Evolutionary conservation across 2,797 vertebrate species (phyloP).

Genomic region (Pelodytes ibericus): DNA sequence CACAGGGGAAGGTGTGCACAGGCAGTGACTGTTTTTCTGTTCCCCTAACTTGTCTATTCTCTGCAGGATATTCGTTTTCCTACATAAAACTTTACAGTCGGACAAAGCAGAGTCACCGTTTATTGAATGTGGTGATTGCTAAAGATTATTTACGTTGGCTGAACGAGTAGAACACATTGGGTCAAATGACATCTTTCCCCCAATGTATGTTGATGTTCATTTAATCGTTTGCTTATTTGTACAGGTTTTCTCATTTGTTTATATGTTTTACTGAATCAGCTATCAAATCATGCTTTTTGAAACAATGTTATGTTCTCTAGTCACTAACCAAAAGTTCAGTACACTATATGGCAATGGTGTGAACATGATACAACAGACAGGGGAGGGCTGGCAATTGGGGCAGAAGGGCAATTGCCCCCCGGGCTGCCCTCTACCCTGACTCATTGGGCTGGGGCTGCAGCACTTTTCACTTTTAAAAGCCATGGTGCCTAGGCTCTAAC

Average conservation of each 20-base stretch:
- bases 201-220: slow-evolving; percentile 30
- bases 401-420: no score
- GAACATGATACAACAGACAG: no score
- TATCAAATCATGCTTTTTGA: no score
- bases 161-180: slow-evolving; percentile 25
- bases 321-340: no score
- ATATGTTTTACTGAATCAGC: background rate
- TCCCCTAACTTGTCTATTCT: slow-evolving; percentile 7
- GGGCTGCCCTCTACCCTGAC: no score
- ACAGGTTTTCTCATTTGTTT: slow-evolving; percentile 21
- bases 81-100: slow-evolving; percentile 47
- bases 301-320: no score
- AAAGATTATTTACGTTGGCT: slow-evolving; percentile 38
- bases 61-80: slow-evolving; percentile 6
- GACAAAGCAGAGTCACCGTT: slow-evolving; percentile 35
- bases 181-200: slow-evolving; percentile 42
- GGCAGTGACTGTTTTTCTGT: slow-evolving; percentile 37
- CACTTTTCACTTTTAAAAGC: no score
- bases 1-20: slow-evolving; percentile 42
- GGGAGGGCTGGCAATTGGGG: no score
- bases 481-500: no score
- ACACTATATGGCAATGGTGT: no score
- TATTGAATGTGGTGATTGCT: slow-evolving; percentile 38
- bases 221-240: slow-evolving; percentile 41
- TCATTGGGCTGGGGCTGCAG: no score